phyloP scores from a whole-genome alignment of 2,113 vertebrate genomes.

The Nycticryphes semicollaris region DNA sequence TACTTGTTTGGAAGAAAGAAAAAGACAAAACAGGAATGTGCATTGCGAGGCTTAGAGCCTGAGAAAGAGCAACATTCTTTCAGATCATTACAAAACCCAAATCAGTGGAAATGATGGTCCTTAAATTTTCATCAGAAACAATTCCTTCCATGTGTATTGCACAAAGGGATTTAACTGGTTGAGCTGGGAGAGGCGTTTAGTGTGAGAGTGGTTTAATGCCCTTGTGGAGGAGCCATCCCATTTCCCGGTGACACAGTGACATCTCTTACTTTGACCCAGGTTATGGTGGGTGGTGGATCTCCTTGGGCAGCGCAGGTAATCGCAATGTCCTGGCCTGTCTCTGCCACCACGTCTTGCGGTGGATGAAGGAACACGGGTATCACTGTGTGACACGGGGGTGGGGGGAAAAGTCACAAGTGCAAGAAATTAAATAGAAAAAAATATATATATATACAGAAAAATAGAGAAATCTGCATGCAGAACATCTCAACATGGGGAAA shows the following conservation, averaged over 20 bases:
- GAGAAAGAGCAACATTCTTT: background rate
- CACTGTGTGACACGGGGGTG: constrained; percentile 20
- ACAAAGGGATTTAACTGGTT: background rate
- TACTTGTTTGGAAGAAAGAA: background rate
- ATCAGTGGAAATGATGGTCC: background rate
- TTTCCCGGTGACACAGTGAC: fast-evolving
- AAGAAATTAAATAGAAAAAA: background rate
- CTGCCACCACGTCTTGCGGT: constrained; percentile 53
- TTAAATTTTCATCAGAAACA: background rate
- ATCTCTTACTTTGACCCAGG: constrained; percentile 67
- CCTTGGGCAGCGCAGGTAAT: constrained; percentile 65
- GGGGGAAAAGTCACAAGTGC: background rate
- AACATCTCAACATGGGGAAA: fast-evolving
- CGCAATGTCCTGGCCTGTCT: constrained; percentile 63
- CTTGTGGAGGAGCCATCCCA: fast-evolving
- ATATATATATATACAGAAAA: background rate
- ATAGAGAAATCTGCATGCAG: fast-evolving
- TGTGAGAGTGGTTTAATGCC: fast-evolving
- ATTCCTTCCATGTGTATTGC: background rate
- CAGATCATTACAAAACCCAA: background rate
- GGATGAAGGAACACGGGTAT: constrained; percentile 68
- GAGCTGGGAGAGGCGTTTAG: background rate
- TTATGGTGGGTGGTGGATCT: constrained; percentile 70
- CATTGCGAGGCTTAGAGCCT: fast-evolving
- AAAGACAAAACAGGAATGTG: background rate